A percentile compares a stretch with the other conserved stretches of the same genome.
Conservation (phyloP, 2,888 invertebrate genomes). For the Trissonchulus latispiculum region DNA sequence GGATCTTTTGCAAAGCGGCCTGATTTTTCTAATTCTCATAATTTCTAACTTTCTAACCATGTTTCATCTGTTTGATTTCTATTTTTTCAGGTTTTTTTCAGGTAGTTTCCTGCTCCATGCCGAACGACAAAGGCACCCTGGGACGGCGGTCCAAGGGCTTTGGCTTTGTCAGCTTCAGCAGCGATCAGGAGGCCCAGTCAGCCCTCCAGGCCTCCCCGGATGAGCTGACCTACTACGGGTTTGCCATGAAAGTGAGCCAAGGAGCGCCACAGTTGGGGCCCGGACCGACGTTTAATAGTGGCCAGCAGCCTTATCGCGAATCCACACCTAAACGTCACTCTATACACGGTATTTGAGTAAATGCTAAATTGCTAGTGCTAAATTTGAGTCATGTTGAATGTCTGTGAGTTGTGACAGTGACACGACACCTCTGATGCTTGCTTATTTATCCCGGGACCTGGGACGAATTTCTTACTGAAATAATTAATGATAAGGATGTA, state of each 20-base stretch:
- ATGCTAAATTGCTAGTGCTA: too few species aligned
- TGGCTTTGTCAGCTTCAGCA: constrained; percentile 35
- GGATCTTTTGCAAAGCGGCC: too few species aligned
- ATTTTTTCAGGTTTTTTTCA: constrained; percentile 18
- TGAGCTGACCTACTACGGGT: constrained; percentile 40
- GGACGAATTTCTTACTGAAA: too few species aligned
- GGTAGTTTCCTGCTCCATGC: constrained; percentile 35
- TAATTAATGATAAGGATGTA: too few species aligned
- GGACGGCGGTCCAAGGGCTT: constrained; percentile 34
- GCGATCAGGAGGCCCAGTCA: constrained; percentile 29
- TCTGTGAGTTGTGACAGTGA: too few species aligned
- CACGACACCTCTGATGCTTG: too few species aligned
- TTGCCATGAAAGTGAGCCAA: constrained; percentile 36
- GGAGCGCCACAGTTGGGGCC: constrained; percentile 22
- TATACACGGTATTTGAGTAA: not conserved
- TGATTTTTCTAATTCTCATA: too few species aligned
- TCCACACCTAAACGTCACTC: not conserved
- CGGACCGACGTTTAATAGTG: not conserved
- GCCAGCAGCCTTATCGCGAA: too few species aligned
- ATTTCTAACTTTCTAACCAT: constrained; percentile 1
- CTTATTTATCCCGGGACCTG: too few species aligned
- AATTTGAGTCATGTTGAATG: too few species aligned
- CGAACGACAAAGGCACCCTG: constrained; percentile 31
- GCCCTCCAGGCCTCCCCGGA: constrained; percentile 34
- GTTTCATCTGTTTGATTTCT: not conserved